Conservation (phyloP, 2,888 invertebrate genomes). For the Platycheirus rosarum region DNA sequence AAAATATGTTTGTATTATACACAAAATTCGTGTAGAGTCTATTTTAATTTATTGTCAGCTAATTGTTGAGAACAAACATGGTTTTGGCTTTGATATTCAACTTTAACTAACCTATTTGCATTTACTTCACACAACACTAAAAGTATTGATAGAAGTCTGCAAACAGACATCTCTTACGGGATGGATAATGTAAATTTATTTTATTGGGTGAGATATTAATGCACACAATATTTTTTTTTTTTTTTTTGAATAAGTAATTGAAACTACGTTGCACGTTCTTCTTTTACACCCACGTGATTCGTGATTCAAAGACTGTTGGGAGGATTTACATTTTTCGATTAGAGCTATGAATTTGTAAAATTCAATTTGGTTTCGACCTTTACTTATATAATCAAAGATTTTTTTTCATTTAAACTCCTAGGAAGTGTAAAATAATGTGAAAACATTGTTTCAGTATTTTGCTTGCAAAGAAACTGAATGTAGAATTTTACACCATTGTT, state of each 20-base stretch:
- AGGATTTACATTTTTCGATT: not conserved
- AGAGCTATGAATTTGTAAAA: not conserved
- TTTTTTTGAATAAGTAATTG: not conserved
- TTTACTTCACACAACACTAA: conserved; percentile 21
- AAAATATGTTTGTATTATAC: not conserved
- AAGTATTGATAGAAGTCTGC: not conserved
- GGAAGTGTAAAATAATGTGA: no score
- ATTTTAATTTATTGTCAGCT: conserved; percentile 13
- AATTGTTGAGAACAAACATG: not conserved
- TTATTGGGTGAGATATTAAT: conserved; percentile 2
- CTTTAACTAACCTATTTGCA: conserved; percentile 7
- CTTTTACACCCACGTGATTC: not conserved
- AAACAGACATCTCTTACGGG: conserved; percentile 11
- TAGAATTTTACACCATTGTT: no score
- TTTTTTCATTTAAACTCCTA: no score
- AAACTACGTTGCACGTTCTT: not conserved
- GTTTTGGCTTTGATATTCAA: conserved; percentile 4
- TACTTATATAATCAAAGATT: no score
- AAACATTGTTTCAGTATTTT: no score
- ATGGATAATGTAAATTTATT: conserved; percentile 17
- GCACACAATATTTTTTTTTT: not conserved
- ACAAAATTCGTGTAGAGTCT: conserved; percentile 7
- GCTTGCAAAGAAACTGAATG: no score
- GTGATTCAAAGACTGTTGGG: not conserved
- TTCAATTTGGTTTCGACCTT: no score